These are phyloP conservation scores for Canis aureus DNA, from an alignment of 2,113 vertebrate genomes.

Conservation along the genomic window DNA sequence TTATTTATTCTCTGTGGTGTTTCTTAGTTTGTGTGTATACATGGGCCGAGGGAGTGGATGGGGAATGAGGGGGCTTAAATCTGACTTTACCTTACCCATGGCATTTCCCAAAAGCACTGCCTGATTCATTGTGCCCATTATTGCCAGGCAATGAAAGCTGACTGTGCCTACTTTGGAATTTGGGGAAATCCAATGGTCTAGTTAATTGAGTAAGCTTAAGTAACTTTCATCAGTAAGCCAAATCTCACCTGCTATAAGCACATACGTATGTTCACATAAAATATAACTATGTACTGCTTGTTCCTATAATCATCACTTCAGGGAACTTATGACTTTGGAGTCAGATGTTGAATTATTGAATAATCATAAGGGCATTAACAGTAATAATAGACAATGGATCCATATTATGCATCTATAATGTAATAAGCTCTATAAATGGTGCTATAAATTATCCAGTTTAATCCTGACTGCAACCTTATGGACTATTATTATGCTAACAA, in stretches of 20 bases:
- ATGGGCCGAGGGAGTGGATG: fast-evolving
- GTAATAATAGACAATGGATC: background rate
- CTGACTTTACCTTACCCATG: background rate
- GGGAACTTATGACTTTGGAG: background rate
- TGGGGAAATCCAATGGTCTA: background rate
- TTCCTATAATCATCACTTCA: background rate
- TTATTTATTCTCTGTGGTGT: background rate
- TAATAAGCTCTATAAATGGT: background rate
- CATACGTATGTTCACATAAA: background rate
- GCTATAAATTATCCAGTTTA: background rate
- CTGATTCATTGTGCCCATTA: background rate
- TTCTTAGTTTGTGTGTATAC: background rate
- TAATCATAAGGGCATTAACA: background rate
- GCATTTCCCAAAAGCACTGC: background rate
- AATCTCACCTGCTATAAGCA: background rate
- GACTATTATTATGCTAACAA: background rate
- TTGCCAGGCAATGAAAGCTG: background rate
- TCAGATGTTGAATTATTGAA: background rate
- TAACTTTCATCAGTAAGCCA: background rate
- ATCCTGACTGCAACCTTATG: background rate
- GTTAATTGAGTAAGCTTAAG: background rate
- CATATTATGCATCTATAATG: background rate
- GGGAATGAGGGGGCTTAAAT: fast-evolving
- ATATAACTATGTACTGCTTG: background rate
- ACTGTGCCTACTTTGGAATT: background rate